These are phyloP conservation scores for Carduelis carduelis DNA, from an alignment of 2,797 vertebrate species.

Conservation along the genomic window DNA sequence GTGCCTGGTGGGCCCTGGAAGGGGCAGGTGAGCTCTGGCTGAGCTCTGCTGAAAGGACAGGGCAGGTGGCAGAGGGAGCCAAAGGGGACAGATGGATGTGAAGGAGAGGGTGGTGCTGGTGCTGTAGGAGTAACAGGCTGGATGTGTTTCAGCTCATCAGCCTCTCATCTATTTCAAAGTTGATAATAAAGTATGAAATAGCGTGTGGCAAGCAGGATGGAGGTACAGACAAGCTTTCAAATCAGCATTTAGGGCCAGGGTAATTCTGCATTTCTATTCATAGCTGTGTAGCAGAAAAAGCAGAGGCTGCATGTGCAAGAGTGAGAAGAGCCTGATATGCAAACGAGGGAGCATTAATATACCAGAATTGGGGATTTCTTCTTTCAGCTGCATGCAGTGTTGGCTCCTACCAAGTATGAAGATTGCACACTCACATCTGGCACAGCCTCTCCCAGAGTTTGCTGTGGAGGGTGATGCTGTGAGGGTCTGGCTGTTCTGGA, in stretches of 20 bases:
- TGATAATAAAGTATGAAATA: not conserved
- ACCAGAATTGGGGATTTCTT: not conserved
- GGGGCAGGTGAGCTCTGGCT: not conserved
- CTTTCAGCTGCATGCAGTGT: not conserved
- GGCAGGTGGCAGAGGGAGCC: not conserved
- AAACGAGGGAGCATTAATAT: not conserved
- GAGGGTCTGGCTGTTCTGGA: not conserved
- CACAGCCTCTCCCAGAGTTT: rapidly evolving
- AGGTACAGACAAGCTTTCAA: conserved; percentile 13
- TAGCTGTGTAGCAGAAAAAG: not conserved
- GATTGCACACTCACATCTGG: not conserved
- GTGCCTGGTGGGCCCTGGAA: not conserved
- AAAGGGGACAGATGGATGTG: not conserved
- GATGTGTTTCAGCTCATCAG: not conserved
- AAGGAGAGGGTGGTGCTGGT: not conserved
- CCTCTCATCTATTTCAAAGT: conserved; percentile 6
- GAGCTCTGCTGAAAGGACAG: not conserved
- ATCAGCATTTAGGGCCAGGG: not conserved
- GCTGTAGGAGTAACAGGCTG: not conserved
- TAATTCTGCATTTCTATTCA: conserved; percentile 1
- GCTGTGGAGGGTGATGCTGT: not conserved
- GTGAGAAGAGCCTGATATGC: not conserved
- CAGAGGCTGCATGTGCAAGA: not conserved
- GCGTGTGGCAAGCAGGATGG: not conserved
- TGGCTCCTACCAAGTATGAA: not conserved